Conservation (phyloP, 2,888 invertebrate genomes). For the Cremastobaeus sp. region DNA sequence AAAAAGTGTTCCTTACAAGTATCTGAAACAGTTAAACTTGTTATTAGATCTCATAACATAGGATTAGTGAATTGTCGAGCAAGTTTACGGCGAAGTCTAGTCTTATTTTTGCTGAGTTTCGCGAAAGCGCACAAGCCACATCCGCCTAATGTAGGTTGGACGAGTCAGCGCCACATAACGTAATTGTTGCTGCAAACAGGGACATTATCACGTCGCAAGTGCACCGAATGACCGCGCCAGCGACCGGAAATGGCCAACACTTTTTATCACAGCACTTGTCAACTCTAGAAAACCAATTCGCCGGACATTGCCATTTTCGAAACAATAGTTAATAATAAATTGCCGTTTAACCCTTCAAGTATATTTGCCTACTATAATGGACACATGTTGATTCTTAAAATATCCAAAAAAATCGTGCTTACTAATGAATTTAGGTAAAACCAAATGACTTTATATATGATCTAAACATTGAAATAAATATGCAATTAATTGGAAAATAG, state of each 20-base stretch:
- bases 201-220: conserved; percentile 62
- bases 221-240: conserved; percentile 8
- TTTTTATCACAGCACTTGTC: conserved; percentile 24
- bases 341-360: too few species aligned
- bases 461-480: too few species aligned
- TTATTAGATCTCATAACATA: conserved; percentile 14
- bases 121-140: conserved; percentile 59
- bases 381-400: too few species aligned
- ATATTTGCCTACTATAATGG: too few species aligned
- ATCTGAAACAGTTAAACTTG: conserved; percentile 11
- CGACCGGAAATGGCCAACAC: conserved; percentile 29
- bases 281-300: conserved; percentile 9
- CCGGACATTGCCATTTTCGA: conserved; percentile 13
- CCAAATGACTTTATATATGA: too few species aligned
- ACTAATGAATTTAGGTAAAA: too few species aligned
- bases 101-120: conserved; percentile 47
- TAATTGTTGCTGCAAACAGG: conserved; percentile 66
- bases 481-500: too few species aligned
- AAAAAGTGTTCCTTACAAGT: conserved; percentile 9
- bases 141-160: conserved; percentile 68
- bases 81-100: conserved; percentile 27
- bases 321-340: conserved; percentile 2
- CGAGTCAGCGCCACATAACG: conserved; percentile 55
- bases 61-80: conserved; percentile 23
- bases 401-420: too few species aligned